A percentile compares a stretch with the other conserved stretches of the same genome.
phyloP scores from a whole-genome alignment of 2,113 vertebrate genomes.

The Lepisosteus osseus region DNA sequence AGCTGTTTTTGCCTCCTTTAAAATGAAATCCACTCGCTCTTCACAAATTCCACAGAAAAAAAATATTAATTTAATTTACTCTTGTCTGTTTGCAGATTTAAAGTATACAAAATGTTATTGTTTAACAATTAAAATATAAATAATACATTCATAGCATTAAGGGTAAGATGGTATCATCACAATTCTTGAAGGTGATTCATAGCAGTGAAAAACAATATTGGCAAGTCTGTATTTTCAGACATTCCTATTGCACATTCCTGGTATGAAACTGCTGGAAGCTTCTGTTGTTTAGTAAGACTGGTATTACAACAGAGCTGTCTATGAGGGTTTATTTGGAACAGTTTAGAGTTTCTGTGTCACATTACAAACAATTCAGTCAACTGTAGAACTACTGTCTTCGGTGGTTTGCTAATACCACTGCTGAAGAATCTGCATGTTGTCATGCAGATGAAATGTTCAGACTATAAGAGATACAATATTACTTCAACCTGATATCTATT shows the following conservation, averaged over 20 bases:
- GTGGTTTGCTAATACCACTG: too few relatives aligned
- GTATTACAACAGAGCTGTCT: slow-evolving; percentile 24
- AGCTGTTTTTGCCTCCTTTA: not conserved
- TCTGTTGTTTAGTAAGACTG: slow-evolving; percentile 17
- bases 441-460: too few relatives aligned
- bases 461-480: too few relatives aligned
- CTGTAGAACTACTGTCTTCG: too few relatives aligned
- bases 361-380: not conserved
- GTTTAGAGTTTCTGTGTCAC: slow-evolving; percentile 4
- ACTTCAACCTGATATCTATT: too few relatives aligned
- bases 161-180: not conserved
- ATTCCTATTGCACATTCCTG: slow-evolving; percentile 20
- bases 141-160: not conserved
- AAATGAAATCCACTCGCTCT: slow-evolving; percentile 3
- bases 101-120: too few relatives aligned
- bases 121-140: not conserved
- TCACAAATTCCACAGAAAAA: not conserved
- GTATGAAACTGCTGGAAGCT: slow-evolving; percentile 18
- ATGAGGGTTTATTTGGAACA: slow-evolving; percentile 12
- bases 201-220: not conserved
- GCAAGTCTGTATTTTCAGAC: slow-evolving; percentile 2
- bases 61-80: not conserved
- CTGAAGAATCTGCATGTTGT: too few relatives aligned
- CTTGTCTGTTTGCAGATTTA: not conserved
- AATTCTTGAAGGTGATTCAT: not conserved